Evolutionary conservation across 1,140 invertebrate genomes (phyloP).

Genomic region (Caerostris extrusa): DNA sequence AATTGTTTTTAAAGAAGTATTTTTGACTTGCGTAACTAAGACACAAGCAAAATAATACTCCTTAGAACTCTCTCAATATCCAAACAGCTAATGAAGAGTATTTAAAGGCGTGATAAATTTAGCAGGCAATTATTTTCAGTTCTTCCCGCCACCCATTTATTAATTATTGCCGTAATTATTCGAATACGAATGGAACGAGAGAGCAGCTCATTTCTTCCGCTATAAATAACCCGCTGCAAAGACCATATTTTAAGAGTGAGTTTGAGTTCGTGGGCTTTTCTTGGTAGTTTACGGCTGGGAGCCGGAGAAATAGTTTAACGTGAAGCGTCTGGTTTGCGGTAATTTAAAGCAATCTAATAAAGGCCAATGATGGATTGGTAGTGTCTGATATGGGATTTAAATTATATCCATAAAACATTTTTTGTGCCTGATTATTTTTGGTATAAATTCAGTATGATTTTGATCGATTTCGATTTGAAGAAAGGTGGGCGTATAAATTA

Average conservation of each 20-base stretch:
- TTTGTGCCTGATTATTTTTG: too few species aligned
- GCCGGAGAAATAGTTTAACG: not conserved
- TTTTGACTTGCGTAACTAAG: too few species aligned
- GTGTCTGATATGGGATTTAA: too few species aligned
- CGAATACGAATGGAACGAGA: not conserved
- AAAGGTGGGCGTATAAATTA: too few species aligned
- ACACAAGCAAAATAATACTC: not conserved
- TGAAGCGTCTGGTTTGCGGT: too few species aligned
- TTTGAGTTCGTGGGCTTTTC: not conserved
- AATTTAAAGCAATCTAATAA: too few species aligned
- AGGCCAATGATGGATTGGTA: too few species aligned
- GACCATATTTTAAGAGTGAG: slow-evolving; percentile 1
- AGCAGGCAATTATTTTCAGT: not conserved
- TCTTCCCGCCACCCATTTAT: slow-evolving; percentile 1
- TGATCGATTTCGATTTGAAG: too few species aligned
- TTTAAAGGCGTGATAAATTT: not conserved
- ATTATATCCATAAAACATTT: too few species aligned
- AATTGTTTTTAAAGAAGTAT: too few species aligned
- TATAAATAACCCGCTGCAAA: not conserved
- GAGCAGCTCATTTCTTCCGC: not conserved
- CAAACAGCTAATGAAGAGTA: not conserved
- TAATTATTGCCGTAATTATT: slow-evolving; percentile 24
- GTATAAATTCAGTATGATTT: too few species aligned
- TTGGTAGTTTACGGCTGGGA: not conserved
- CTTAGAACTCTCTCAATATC: not conserved